A percentile compares a stretch with the other conserved stretches of the same genome.
phyloP scores from a whole-genome alignment of 2,888 invertebrate genomes.

The Cerastoderma edule region DNA sequence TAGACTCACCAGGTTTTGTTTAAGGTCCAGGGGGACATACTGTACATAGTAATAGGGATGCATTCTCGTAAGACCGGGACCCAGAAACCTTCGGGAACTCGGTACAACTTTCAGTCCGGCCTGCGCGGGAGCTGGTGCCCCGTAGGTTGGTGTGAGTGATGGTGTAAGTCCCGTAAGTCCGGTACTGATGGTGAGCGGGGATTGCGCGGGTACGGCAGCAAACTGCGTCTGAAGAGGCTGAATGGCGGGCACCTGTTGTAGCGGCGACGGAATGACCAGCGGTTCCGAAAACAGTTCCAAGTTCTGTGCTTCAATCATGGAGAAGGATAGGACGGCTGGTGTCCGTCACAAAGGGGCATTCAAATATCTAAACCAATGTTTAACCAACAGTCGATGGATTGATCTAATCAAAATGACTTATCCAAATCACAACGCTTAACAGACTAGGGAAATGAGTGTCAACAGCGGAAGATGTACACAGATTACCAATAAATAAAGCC shows the following conservation, averaged over 20 bases:
- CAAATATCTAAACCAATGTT: no score
- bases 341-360: constrained; percentile 20
- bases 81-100: constrained; percentile 59
- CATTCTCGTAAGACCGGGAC: constrained; percentile 74
- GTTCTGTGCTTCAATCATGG: constrained; percentile 63
- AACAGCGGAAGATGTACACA: no score
- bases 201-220: constrained; percentile 41
- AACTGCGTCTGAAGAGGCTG: constrained; percentile 33
- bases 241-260: no score
- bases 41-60: constrained; percentile 80
- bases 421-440: no score
- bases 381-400: no score
- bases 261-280: constrained; percentile 51
- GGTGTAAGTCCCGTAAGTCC: constrained; percentile 55
- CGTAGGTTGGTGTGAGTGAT: constrained; percentile 44
- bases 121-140: constrained; percentile 50
- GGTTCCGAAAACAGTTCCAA: constrained; percentile 59
- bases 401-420: no score
- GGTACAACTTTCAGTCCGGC: constrained; percentile 32
- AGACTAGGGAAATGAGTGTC: no score
- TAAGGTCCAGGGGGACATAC: constrained; percentile 78
- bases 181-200: constrained; percentile 52
- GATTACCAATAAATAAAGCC: no score
- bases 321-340: constrained; percentile 28
- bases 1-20: constrained; percentile 75